phyloP scores from a whole-genome alignment of 2,797 vertebrate genomes.

The Bovichtus diacanthus region DNA sequence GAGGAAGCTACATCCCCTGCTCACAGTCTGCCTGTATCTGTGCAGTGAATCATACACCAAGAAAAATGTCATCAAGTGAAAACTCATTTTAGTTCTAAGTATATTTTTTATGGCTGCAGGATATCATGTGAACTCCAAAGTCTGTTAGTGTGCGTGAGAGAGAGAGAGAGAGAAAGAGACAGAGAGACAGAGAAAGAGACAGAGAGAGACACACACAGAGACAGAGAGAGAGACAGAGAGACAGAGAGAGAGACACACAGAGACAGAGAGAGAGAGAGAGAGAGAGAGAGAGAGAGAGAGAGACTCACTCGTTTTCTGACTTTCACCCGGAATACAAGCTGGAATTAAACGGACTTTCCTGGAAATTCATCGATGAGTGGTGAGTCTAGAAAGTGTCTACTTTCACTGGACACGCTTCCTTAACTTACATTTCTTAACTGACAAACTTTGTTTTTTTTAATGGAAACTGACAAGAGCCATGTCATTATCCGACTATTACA shows the following conservation, averaged over 20 bases:
- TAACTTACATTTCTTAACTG: background rate
- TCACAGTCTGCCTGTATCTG: background rate
- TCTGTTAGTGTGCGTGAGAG: constrained; percentile 15
- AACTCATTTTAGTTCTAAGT: background rate
- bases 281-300: background rate
- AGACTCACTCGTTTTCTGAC: constrained; percentile 34
- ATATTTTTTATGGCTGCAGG: background rate
- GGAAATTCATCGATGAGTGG: constrained; percentile 1
- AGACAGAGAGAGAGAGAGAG: background rate
- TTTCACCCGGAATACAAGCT: constrained; percentile 28
- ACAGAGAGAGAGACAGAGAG: constrained; percentile 5
- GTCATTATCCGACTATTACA: background rate
- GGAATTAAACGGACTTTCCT: constrained; percentile 23
- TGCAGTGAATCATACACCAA: constrained; percentile 37
- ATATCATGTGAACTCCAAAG: constrained; percentile 39
- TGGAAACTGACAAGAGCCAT: background rate
- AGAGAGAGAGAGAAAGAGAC: background rate
- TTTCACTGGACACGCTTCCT: background rate
- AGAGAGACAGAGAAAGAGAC: background rate
- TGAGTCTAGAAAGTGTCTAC: constrained; percentile 29
- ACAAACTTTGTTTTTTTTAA: constrained; percentile 4
- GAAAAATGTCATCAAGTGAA: constrained; percentile 13
- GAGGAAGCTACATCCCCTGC: background rate
- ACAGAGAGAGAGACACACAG: background rate
- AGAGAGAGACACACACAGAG: background rate